These are phyloP conservation scores for Saccopteryx leptura DNA, from an alignment of 2,113 vertebrate genomes.

Conservation along the genomic window DNA sequence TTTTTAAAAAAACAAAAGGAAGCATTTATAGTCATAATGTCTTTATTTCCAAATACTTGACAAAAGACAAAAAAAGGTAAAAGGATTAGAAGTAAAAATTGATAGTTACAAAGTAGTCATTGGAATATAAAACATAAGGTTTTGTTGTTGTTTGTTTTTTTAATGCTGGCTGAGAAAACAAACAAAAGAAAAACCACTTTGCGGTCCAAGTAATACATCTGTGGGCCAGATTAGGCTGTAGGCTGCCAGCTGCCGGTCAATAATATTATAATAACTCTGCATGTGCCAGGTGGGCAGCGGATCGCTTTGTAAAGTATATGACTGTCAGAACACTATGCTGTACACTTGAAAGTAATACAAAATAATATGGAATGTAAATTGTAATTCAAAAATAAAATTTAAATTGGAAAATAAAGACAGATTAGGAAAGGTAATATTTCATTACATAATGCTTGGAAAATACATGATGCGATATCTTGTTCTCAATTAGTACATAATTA, in stretches of 20 bases:
- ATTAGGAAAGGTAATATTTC: background rate
- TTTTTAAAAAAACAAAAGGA: background rate
- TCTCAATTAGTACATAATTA: background rate
- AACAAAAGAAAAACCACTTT: background rate
- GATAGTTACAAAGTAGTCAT: background rate
- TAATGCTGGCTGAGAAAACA: background rate
- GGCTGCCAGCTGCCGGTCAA: background rate
- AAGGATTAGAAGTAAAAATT: background rate
- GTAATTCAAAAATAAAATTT: background rate
- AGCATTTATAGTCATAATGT: background rate
- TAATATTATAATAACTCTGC: background rate
- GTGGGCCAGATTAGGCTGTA: slow-evolving; percentile 68
- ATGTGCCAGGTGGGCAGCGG: background rate
- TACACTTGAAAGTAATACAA: background rate
- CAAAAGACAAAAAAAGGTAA: background rate
- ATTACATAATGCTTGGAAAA: background rate
- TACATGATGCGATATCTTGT: background rate
- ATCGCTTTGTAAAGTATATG: background rate
- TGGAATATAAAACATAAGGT: background rate
- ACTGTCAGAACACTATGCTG: background rate
- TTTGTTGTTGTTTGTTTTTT: background rate
- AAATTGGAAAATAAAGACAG: background rate
- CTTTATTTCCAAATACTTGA: background rate
- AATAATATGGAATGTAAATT: background rate
- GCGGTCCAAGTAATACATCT: slow-evolving; percentile 61